Base-by-base conservation (phyloP, 2,888 invertebrate species). In the Hemithea aestivaria region DNA sequence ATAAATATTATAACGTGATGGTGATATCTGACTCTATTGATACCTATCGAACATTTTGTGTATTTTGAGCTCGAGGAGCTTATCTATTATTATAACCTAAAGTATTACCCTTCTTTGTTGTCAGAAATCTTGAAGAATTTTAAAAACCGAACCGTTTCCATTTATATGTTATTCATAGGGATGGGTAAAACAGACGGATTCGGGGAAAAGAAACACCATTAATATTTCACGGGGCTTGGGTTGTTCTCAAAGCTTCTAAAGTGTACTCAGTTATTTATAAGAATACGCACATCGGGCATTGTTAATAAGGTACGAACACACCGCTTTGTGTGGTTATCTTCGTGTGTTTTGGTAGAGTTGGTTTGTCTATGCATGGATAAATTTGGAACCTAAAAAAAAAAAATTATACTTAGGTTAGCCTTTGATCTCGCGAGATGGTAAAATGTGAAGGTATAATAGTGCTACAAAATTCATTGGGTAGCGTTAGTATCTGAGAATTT, bases 231-330 rank as follows among this genome's bases (percentile, higher is more conserved):
- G 48, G 38, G 30, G 49, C 42, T 40, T 43, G 50, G 51, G 47
- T 49, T 53, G 48, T 56, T 51, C 41, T 36, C 56, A 48, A 42
- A 53, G 53, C 53, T 48, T 42, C 33, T 58, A 52, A 53, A 56
- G 51, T 57, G 51, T 54, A 51, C 56, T 69, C 49, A 67, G 70
- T 68, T 66, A 71, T 71, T 71, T 57, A 72, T 56, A 55, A 37
- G 45, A 55, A 58, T 44, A 53, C 45, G 53, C 44, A 54, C 62
- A 61, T 56, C 50, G 56, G 55, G 53, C 40, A 47, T 51, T 54
- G 56, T 56, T 66, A 60, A 62, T 67, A 62, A 60, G 42, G 53
- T 54, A 43, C 48, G 16, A 16, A 54, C 49, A 48, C 45, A 56
- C 51, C 35, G 45, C 31, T 27, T 16, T 16, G 25, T 31, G 32